Percentiles rank a stretch among this genome's conserved stretches.
phyloP scores from a whole-genome alignment of 2,797 vertebrate species.

The Melanotaenia pygmaea region DNA sequence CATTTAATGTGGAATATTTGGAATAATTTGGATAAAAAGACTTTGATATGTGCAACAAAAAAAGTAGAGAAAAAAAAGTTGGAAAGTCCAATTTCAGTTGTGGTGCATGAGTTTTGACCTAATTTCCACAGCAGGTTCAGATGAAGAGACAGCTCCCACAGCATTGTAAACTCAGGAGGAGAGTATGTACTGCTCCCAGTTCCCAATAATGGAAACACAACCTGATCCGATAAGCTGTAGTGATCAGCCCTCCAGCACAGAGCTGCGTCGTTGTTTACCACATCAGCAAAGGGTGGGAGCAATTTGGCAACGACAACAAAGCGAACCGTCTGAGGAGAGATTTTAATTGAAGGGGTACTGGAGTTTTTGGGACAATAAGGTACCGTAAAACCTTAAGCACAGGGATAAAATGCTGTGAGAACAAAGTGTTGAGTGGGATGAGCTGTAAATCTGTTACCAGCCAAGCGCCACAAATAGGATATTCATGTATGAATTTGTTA shows the following conservation, averaged over 20 bases:
- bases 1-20: not conserved
- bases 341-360: slow-evolving; percentile 66
- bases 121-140: slow-evolving; percentile 48
- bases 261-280: slow-evolving; percentile 63
- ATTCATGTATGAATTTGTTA: slow-evolving; percentile 16
- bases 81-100: not conserved
- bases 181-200: slow-evolving; percentile 39
- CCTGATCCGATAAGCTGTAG: slow-evolving; percentile 45
- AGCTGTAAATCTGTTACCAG: slow-evolving; percentile 70
- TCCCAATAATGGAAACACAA: slow-evolving; percentile 59
- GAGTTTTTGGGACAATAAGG: slow-evolving; percentile 60
- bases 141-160: slow-evolving; percentile 52
- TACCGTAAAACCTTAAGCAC: slow-evolving; percentile 70
- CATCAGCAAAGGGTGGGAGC: slow-evolving; percentile 62
- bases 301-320: slow-evolving; percentile 69
- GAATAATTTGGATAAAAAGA: not conserved
- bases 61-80: not conserved
- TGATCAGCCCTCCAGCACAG: slow-evolving; percentile 36
- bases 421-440: slow-evolving; percentile 66
- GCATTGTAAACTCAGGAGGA: slow-evolving; percentile 73
- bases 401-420: slow-evolving; percentile 63
- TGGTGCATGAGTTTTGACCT: slow-evolving; percentile 55
- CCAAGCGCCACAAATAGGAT: slow-evolving; percentile 36
- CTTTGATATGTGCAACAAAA: no score
- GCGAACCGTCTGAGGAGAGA: slow-evolving; percentile 50